Evolutionary conservation across 2,113 vertebrate species (phyloP), one percentile per base, ranked within the genome.

Genomic region (Ranitomeya imitator): DNA sequence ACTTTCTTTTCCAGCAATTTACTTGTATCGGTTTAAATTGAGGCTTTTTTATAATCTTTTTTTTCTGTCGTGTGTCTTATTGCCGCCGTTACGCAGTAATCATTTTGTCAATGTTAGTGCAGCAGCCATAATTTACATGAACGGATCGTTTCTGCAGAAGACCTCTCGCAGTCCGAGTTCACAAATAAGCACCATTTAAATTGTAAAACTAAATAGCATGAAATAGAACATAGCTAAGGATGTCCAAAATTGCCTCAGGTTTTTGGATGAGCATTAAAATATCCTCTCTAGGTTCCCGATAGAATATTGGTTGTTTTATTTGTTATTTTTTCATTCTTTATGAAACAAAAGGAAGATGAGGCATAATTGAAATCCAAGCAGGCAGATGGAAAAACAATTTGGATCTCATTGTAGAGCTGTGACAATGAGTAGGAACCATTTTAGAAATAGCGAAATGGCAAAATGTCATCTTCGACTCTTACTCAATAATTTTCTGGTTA

Each of bases 41-140:
- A 74, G 54, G 69, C 69, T 59, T 23, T 69, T 74, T 86, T 86
- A 45, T 63, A 76, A 86, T 86, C 73, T 78, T 86, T 78, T 63
- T 63, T 31, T 31, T 45, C 26, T 55, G 83, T 85, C 52, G 63
- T 45, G 54, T 85, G 69, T 76, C 83, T 85, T 85, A 85, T 77
- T 51, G 85, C 71, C 13, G 15, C 85, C 85, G 78, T 86, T 86
- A 86, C 63, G 73, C 26, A 78, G 85, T 86, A 86, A 86, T 86
- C 85, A 78, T 78, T 76, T 86, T 86, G 85, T 86, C 85, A 86
- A 86, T 86, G 85, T 86, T 86, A 78, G 78, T 86, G 73, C 85
- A 63, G 71, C 52, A 60, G 71, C 85, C 71, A 86, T 86, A 86
- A 86, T 78, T 86, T 86, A 86, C 84, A 85, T 86, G 85, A 63